Percentiles rank a stretch among this genome's conserved stretches.
Conservation (phyloP, 2,797 vertebrate genomes). For the Darevskia mixta region DNA sequence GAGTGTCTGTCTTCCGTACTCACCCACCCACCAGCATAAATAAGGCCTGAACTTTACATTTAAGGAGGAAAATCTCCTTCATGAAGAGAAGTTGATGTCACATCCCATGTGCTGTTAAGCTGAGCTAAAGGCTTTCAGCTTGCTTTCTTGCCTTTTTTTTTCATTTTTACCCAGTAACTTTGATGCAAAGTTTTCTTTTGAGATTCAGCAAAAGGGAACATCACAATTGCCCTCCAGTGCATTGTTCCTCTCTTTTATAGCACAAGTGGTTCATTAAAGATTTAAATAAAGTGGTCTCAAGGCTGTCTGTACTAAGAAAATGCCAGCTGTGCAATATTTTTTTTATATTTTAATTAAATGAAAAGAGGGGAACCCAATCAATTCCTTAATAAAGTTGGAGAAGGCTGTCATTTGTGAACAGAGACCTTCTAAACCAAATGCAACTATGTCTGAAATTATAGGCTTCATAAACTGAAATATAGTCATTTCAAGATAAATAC, state of each 20-base stretch:
- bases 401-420: constrained; percentile 53
- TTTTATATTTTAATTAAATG: constrained; percentile 44
- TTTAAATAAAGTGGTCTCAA: constrained; percentile 38
- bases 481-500: background rate
- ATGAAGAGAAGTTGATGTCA: background rate
- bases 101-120: constrained; percentile 13
- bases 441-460: constrained; percentile 45
- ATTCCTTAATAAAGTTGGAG: constrained; percentile 45
- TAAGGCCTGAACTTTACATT: constrained; percentile 19
- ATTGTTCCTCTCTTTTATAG: constrained; percentile 46
- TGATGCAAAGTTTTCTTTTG: constrained; percentile 35
- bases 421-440: constrained; percentile 40
- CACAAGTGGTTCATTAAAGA: background rate
- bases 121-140: background rate
- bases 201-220: constrained; percentile 30
- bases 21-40: constrained; percentile 2
- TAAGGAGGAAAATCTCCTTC: constrained; percentile 13
- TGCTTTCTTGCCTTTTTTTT: background rate
- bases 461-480: background rate
- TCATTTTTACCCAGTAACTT: constrained; percentile 16
- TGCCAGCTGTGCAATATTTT: constrained; percentile 29
- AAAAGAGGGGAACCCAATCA: constrained; percentile 40
- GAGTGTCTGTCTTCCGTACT: constrained; percentile 24
- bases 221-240: background rate
- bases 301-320: constrained; percentile 35